phyloP scores from a whole-genome alignment of 2,113 vertebrate genomes.

The Tetrax tetrax region DNA sequence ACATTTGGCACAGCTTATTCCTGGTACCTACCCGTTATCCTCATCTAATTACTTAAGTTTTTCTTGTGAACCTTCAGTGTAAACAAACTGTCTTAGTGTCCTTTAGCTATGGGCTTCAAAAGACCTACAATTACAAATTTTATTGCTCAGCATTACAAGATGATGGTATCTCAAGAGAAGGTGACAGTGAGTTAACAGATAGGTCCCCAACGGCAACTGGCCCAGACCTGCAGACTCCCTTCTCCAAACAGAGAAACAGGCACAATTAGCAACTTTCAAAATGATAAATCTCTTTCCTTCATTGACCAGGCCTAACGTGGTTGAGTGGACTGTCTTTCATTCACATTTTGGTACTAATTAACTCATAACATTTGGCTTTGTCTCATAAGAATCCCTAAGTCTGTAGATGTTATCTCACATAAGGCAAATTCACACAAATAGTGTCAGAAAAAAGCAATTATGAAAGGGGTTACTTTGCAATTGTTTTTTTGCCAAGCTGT shows the following conservation, averaged over 20 bases:
- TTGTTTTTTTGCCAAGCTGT: background rate
- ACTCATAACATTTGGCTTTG: slow-evolving; percentile 39
- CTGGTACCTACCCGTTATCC: slow-evolving; percentile 2
- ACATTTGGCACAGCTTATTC: background rate
- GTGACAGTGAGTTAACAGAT: slow-evolving; percentile 75
- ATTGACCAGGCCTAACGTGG: background rate
- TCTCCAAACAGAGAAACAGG: slow-evolving; percentile 72
- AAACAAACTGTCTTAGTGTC: slow-evolving; percentile 69
- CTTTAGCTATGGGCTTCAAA: slow-evolving; percentile 67
- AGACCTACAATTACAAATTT: slow-evolving; percentile 73
- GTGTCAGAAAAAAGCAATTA: background rate
- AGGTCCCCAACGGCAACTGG: slow-evolving; percentile 66
- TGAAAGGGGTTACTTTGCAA: background rate
- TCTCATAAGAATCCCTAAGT: background rate
- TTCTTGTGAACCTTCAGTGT: slow-evolving; percentile 60
- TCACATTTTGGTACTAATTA: slow-evolving; percentile 61
- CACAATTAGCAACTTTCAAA: slow-evolving; percentile 70
- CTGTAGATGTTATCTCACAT: background rate
- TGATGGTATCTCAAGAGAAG: slow-evolving; percentile 74
- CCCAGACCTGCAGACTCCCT: slow-evolving; percentile 74
- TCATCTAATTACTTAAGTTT: slow-evolving; percentile 21
- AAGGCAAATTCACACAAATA: slow-evolving; percentile 2
- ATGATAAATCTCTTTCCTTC: slow-evolving; percentile 68
- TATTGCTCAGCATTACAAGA: slow-evolving; percentile 74
- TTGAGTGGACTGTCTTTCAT: slow-evolving; percentile 23